Conservation (phyloP, 2,888 invertebrate genomes). For the Thelaira solivaga region DNA sequence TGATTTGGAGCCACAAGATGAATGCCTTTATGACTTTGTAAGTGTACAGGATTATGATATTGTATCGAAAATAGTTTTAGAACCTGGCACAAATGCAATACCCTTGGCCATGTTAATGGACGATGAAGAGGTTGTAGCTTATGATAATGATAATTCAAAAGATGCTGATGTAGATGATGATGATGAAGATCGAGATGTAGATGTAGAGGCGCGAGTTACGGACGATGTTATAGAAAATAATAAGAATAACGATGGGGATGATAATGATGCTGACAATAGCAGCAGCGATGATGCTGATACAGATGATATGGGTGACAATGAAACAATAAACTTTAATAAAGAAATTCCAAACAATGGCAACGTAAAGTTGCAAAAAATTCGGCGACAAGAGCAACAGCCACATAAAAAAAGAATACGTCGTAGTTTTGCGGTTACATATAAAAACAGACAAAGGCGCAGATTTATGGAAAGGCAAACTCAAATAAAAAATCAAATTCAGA, state of each 20-base stretch:
- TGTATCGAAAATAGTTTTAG: constrained; percentile 69
- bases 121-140: constrained; percentile 59
- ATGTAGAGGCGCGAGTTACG: not conserved
- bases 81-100: constrained; percentile 69
- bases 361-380: constrained; percentile 4
- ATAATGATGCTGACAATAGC: not conserved
- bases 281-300: not conserved
- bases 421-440: constrained; percentile 11
- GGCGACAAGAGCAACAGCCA: constrained; percentile 15
- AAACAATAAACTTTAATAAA: constrained; percentile 29
- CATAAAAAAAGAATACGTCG: constrained; percentile 46
- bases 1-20: constrained; percentile 85
- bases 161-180: no score
- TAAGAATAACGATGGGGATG: not conserved
- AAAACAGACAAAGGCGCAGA: constrained; percentile 4
- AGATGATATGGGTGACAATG: constrained; percentile 27
- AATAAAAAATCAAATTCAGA: not conserved
- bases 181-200: not conserved
- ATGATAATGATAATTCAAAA: constrained; percentile 55
- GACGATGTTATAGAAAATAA: not conserved
- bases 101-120: constrained; percentile 71
- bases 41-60: constrained; percentile 79
- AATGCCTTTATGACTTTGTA: constrained; percentile 88
- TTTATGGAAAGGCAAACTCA: not conserved
- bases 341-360: not conserved